Base-by-base conservation (phyloP, 2,113 vertebrate genomes). In the Struthio camelus region DNA sequence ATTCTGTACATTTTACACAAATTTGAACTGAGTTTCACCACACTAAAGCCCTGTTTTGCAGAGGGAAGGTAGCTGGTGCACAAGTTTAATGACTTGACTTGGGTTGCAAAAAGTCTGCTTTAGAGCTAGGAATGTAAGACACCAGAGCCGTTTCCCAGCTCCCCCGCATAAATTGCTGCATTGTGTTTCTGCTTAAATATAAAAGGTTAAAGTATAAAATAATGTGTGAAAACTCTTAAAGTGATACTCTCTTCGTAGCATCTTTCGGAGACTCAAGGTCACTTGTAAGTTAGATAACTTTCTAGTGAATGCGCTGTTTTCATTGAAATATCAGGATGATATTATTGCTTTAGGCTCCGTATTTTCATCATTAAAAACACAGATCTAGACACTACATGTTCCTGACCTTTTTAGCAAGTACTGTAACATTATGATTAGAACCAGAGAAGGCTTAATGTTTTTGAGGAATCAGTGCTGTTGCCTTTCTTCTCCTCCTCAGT, bases 341-440 rank as follows among this genome's bases (percentile, higher is more conserved):
- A 50, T 85, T 95, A 62, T 40, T 94, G 67, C 50, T 56, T 90
- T 80, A 83, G 64, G 46, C 28, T 77, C 51, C 80, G 44, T 82
- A 85, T 73, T 93, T 85, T 91, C 93, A 40, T 73, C 10, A 89
- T 87, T 85, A 94, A 86, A 94, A 84, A 32, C 50, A 69, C 11
- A 67, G 28, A 51, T 51, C 46, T 80, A 87, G 77, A 92, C 61
- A 61, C 51, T 51, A 71, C 28, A 78, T 3, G 14, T 56, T 80
- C 83, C 56, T 71, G 6, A 50, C 25, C 34, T 58, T 96, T 93
- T 64, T 40, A 81, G 10, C n/a, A 84, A 61, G 64, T 23, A 40
- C 9, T 79, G 7, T 76, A 75, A 34, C 78, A 30, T 42, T 87
- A 32, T 67, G 36, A 81, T 92, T 88, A 89, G 48, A 90, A 64